phyloP scores from a whole-genome alignment of 2,113 vertebrate species.

The Lophotis ruficrista region DNA sequence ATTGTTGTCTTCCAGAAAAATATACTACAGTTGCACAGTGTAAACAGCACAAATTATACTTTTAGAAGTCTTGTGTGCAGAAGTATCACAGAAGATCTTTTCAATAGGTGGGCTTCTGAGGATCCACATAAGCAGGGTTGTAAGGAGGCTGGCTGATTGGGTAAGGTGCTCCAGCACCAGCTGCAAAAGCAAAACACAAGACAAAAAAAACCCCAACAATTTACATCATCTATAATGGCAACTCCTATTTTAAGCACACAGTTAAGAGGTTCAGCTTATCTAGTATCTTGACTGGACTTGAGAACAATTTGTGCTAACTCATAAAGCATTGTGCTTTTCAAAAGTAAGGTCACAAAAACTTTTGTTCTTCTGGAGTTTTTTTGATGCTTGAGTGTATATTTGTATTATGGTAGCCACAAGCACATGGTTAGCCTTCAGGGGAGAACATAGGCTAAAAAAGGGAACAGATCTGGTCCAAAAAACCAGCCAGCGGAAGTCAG shows the following conservation, averaged over 20 bases:
- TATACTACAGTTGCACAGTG: not conserved
- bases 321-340: not conserved
- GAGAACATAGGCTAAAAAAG: not conserved
- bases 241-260: not conserved
- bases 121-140: conserved; percentile 87
- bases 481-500: not conserved
- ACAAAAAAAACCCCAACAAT: not conserved
- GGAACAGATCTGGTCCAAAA: not conserved
- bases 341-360: not conserved
- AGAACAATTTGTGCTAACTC: not conserved
- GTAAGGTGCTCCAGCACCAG: conserved; percentile 66
- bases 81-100: not conserved
- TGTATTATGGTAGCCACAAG: not conserved
- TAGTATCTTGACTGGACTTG: not conserved
- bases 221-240: not conserved
- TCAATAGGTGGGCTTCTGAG: conserved; percentile 76
- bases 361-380: not conserved
- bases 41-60: conserved; percentile 46
- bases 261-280: not conserved
- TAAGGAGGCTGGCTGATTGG: conserved; percentile 81
- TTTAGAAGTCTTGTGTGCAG: conserved; percentile 12
- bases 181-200: conserved; percentile 60
- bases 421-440: not conserved
- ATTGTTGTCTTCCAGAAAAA: conserved; percentile 34
- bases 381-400: not conserved